Conservation (phyloP, 53 echinoderm and acorn worm species). For the Apostichopus leukothele region DNA sequence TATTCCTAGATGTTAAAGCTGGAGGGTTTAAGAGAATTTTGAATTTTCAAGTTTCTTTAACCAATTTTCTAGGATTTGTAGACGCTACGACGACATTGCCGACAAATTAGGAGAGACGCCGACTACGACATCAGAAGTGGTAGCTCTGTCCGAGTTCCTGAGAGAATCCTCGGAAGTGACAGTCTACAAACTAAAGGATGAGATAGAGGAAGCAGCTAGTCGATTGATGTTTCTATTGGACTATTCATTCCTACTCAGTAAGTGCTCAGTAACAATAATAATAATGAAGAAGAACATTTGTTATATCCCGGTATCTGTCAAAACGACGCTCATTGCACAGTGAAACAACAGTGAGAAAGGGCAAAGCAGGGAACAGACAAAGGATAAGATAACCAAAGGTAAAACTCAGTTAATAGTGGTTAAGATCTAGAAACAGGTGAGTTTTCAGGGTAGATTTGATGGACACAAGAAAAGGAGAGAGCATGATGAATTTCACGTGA, state of each 20-base stretch:
- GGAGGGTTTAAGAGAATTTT: too few species aligned
- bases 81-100: conserved; percentile 95
- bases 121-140: conserved; percentile 86
- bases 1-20: too few species aligned
- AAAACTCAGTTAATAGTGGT: too few species aligned
- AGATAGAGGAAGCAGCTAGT: conserved; percentile 94
- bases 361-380: too few species aligned
- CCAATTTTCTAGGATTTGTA: conserved; percentile 68
- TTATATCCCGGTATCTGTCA: not conserved
- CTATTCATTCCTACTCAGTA: conserved; percentile 97
- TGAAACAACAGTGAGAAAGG: too few species aligned
- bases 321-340: too few species aligned
- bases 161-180: conserved; percentile 84
- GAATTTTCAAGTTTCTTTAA: too few species aligned
- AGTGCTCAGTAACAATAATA: conserved; percentile 16
- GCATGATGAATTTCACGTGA: too few species aligned
- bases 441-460: too few species aligned
- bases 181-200: conserved; percentile 94
- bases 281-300: not conserved
- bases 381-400: too few species aligned
- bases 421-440: too few species aligned
- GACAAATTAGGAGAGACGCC: conserved; percentile 78
- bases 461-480: too few species aligned
- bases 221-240: conserved; percentile 94
- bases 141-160: conserved; percentile 83